Evolutionary conservation across 1,140 invertebrate genomes (phyloP).

Genomic region (Elysia chlorotica): DNA sequence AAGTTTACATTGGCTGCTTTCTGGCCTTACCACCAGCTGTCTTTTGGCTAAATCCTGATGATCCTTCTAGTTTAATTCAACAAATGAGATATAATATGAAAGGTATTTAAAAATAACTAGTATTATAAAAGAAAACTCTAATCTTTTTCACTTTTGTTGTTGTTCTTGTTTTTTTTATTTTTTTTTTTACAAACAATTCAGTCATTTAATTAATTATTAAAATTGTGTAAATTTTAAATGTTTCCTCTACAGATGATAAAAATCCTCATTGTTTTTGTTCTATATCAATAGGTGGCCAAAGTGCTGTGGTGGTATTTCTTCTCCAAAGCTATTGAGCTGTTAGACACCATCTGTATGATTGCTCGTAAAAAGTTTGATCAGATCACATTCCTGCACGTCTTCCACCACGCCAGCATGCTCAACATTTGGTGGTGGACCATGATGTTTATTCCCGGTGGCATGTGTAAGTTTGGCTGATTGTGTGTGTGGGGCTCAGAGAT

Average conservation of each 20-base stretch:
- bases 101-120: too few species aligned
- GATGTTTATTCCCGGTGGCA: slow-evolving; percentile 62
- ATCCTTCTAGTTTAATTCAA: too few species aligned
- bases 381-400: slow-evolving; percentile 87
- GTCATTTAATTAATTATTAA: too few species aligned
- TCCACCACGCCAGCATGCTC: slow-evolving; percentile 80
- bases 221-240: too few species aligned
- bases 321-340: slow-evolving; percentile 67
- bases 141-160: background rate
- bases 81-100: too few species aligned
- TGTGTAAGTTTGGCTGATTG: slow-evolving; percentile 57
- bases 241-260: background rate
- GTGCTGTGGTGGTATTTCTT: slow-evolving; percentile 78
- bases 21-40: too few species aligned
- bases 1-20: too few species aligned
- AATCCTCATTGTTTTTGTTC: background rate
- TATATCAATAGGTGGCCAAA: slow-evolving; percentile 43
- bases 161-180: background rate
- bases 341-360: slow-evolving; percentile 65
- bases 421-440: slow-evolving; percentile 63
- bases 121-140: background rate
- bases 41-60: too few species aligned
- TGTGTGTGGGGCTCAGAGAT: too few species aligned
- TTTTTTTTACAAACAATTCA: background rate
- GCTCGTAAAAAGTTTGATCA: slow-evolving; percentile 83